Evolutionary conservation across 2,113 vertebrate species (phyloP).

Genomic region (Thryonomys swinderianus): DNA sequence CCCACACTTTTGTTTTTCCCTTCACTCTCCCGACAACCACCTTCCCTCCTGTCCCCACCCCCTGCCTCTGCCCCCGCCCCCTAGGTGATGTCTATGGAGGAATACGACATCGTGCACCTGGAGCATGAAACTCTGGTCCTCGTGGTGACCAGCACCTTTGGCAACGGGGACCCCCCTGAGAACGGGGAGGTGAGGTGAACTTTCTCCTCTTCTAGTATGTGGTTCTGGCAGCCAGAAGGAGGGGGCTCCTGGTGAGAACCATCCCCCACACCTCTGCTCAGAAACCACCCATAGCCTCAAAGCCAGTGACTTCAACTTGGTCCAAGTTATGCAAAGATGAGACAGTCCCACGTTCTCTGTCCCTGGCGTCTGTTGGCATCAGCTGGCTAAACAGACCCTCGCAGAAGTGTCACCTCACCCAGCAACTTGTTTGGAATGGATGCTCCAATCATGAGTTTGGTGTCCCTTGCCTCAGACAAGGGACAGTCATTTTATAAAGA

Average conservation of each 20-base stretch:
- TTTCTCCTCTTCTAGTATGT: background rate
- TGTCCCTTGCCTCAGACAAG: background rate
- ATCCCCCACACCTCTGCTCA: background rate
- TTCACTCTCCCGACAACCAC: no score
- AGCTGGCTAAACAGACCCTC: rapidly evolving
- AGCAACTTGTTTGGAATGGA: background rate
- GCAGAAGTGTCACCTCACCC: background rate
- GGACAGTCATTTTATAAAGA: background rate
- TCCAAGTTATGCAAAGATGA: background rate
- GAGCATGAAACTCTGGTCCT: conserved; percentile 96
- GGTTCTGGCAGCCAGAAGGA: rapidly evolving
- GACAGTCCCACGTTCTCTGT: background rate
- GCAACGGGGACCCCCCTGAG: conserved; percentile 97
- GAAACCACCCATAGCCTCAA: background rate
- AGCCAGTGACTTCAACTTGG: background rate
- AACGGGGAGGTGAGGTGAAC: conserved; percentile 93
- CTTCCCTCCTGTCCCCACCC: background rate
- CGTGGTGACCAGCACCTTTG: conserved; percentile 97
- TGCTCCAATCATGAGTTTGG: background rate
- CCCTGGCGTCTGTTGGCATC: rapidly evolving
- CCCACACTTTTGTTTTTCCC: background rate
- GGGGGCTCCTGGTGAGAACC: rapidly evolving
- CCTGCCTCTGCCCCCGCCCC: background rate
- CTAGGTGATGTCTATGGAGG: conserved; percentile 97
- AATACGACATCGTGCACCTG: conserved; percentile 96